Conservation (phyloP, 2,888 invertebrate species). For the Protonemura montana region DNA sequence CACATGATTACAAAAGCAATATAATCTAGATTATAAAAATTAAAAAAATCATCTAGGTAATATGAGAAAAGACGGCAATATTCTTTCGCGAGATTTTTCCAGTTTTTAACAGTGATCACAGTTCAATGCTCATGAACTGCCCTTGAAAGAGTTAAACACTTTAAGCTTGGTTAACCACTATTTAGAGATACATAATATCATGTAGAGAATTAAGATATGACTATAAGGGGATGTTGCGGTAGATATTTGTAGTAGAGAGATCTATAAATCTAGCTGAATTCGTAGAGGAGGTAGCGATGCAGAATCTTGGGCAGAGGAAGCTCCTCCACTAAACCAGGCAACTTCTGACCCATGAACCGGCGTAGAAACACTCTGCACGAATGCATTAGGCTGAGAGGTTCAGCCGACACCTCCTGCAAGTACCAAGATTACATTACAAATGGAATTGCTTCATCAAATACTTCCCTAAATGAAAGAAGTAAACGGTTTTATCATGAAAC, state of each 20-base stretch:
- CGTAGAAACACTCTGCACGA: slow-evolving; percentile 70
- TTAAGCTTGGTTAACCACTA: background rate
- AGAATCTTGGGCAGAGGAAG: slow-evolving; percentile 72
- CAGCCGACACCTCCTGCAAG: slow-evolving; percentile 70
- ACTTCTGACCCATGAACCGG: slow-evolving; percentile 65
- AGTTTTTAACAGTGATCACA: background rate
- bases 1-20: background rate
- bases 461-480: too few species aligned
- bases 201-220: background rate
- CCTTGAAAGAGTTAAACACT: background rate
- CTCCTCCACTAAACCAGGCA: slow-evolving; percentile 65
- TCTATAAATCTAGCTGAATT: slow-evolving; percentile 58
- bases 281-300: slow-evolving; percentile 73
- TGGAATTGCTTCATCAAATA: too few species aligned
- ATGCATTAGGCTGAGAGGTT: slow-evolving; percentile 72
- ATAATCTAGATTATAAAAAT: slow-evolving; percentile 12
- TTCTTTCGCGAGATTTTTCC: background rate
- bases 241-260: background rate
- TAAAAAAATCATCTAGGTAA: background rate
- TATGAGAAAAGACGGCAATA: background rate
- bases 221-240: background rate
- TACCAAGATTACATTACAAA: background rate
- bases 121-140: background rate
- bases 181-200: background rate
- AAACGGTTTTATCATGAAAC: too few species aligned